These are phyloP conservation scores for Neopipo cinnamomea DNA, from an alignment of 2,113 vertebrate genomes.

Conservation along the genomic window DNA sequence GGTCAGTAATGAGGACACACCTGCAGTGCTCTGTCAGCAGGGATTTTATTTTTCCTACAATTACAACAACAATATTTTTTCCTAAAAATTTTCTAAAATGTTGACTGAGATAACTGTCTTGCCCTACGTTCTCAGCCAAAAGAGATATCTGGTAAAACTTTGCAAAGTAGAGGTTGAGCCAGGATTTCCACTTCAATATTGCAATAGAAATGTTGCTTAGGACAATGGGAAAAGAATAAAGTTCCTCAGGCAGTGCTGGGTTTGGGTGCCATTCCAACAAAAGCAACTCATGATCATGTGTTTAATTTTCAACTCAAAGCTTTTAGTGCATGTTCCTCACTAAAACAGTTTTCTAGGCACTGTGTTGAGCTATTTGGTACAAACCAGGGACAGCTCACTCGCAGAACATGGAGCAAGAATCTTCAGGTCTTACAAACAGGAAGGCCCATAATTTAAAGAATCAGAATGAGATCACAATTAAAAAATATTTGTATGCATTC, in stretches of 20 bases:
- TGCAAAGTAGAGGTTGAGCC: not conserved
- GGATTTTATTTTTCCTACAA: not conserved
- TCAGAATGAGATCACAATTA: not conserved
- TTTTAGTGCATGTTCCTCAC: not conserved
- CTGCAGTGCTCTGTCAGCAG: not conserved
- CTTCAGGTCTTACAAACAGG: not conserved
- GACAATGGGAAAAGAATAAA: not conserved
- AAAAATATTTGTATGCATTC: not conserved
- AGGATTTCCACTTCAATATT: not conserved
- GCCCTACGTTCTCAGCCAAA: not conserved
- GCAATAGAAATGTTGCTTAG: not conserved
- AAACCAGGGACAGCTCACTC: not conserved
- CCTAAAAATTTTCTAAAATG: not conserved
- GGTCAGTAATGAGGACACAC: not conserved
- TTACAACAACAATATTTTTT: not conserved
- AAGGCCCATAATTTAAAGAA: not conserved
- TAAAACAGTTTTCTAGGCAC: not conserved
- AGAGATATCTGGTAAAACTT: not conserved
- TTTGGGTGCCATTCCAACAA: not conserved
- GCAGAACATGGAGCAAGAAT: rapidly evolving
- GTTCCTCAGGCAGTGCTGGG: not conserved
- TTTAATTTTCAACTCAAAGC: not conserved
- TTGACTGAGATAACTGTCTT: not conserved
- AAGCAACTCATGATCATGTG: not conserved
- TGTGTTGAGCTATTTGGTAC: not conserved